Percentiles rank a stretch among this genome's conserved stretches.
These are phyloP conservation scores for Brachypterus glaber DNA, from an alignment of 2,888 invertebrate genomes.

Conservation along the genomic window DNA sequence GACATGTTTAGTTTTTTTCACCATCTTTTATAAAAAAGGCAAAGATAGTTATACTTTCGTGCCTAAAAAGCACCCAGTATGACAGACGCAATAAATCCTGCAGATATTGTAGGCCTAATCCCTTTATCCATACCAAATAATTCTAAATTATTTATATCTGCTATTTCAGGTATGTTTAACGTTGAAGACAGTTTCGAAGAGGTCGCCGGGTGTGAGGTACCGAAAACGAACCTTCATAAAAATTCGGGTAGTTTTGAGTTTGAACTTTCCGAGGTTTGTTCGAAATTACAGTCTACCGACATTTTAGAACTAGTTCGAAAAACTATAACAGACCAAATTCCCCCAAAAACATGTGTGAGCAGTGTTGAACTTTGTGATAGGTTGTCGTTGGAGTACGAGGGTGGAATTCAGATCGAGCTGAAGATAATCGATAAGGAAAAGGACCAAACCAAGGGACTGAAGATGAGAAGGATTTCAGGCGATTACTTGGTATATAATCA, in stretches of 20 bases:
- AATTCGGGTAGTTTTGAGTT: constrained; percentile 53
- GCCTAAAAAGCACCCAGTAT: too few species aligned
- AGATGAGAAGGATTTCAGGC: constrained; percentile 78
- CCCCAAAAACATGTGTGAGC: constrained; percentile 56
- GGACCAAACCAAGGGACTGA: constrained; percentile 71
- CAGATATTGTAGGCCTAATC: too few species aligned
- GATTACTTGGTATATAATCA: constrained; percentile 82
- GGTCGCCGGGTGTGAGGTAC: constrained; percentile 10
- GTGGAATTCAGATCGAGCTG: constrained; percentile 78
- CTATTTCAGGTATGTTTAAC: too few species aligned
- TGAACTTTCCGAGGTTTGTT: constrained; percentile 69
- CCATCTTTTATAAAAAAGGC: too few species aligned
- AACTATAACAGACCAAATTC: constrained; percentile 68
- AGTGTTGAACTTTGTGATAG: constrained; percentile 32
- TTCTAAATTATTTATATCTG: too few species aligned
- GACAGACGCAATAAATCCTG: too few species aligned
- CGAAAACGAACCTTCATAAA: constrained; percentile 32
- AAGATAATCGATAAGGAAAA: constrained; percentile 60
- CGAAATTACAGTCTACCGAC: constrained; percentile 66
- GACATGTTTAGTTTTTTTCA: too few species aligned
- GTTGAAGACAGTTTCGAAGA: constrained; percentile 4
- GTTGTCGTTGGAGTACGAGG: constrained; percentile 42
- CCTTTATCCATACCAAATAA: too few species aligned
- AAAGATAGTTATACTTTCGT: too few species aligned
- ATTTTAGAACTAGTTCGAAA: constrained; percentile 73